Base-by-base conservation (phyloP, 2,888 invertebrate species). In the Strigamia transsilvanica region DNA sequence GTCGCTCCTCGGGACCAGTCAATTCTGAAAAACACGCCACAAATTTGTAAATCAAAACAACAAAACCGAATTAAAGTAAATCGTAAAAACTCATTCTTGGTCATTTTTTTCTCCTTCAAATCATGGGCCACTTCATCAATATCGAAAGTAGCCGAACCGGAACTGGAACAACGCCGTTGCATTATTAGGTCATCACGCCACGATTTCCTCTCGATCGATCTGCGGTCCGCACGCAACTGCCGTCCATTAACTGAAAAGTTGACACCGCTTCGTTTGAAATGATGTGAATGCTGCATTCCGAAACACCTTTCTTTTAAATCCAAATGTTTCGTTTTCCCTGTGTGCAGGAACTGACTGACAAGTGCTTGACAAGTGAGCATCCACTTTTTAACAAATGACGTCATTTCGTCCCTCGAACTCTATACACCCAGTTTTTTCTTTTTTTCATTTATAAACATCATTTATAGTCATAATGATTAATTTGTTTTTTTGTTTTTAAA, bases 281-380 rank as follows among this genome's bases (percentile, higher is more conserved):
- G 32, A 13, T 73, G 73, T 73, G 73, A 73, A 73, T 73, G 73
- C 73, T 73, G 73, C 73, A 73, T 73, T 73, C 73, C 56, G 56
- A 56, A 56, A 56, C 56, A 56, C 56, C 56, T 56, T 56, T 73
- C 32, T 73, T 73, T 27, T 73, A 32, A 73, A 73, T n/a, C 73
- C 32, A n/a, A n/a, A n/a, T n/a, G n/a, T n/a, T n/a, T n/a, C n/a
- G n/a, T n/a, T n/a, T n/a, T n/a, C n/a, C n/a, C n/a, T n/a, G n/a
- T n/a, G n/a, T n/a, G n/a, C n/a, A n/a, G n/a, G n/a, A n/a, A n/a
- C n/a, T n/a, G n/a, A n/a, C n/a, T n/a, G n/a, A n/a, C n/a, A n/a
- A n/a, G n/a, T n/a, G n/a, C n/a, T n/a, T n/a, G n/a, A n/a, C n/a
- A n/a, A n/a, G n/a, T n/a, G n/a, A n/a, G n/a, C n/a, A n/a, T n/a